Base-by-base conservation (phyloP, 2,888 invertebrate species). In the Drosophila ezoana region DNA sequence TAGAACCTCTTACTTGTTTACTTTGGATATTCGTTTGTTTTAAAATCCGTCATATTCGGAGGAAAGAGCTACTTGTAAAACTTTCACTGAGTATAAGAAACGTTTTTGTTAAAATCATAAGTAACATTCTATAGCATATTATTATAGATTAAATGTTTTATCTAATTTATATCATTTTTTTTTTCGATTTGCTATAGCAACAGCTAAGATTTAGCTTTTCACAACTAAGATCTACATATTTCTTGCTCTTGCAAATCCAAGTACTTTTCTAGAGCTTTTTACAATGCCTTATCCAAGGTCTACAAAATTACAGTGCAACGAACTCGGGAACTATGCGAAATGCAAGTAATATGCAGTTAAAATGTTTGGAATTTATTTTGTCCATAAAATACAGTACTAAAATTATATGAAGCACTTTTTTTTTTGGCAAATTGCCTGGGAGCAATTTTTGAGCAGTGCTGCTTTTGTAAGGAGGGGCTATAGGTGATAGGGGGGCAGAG, bases 241-340 rank as follows among this genome's bases (percentile, higher is more conserved):
- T 23, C 8, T 8, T 23, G 23, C 28, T 28, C 28, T 38, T 38
- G 16, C 3, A 40, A 38, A 38, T 23, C n/a, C n/a, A n/a, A n/a
- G 1, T 1, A 13, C n/a, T 28, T 28, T 28, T 28, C 28, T 8
- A 8, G 28, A 28, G 43, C n/a, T 28, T 18, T 35, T 49, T 20
- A 2, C 5, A 20, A 10, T 38, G 14, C 11, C 11, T 9, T n/a
- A n/a, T 38, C 48, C 76, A 71, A 61, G 63, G 61, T 45, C 38
- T 56, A 52, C 20, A 38, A 61, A 23, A 51, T 40, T n/a, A 23
- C 43, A 60, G 76, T 76, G 76, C 76, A 76, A 70, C 70, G 79
- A 76, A 79, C 76, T 76, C 63, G 45, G 16, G 52, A 58, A 74
- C 54, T 76, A 76, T 69, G 61, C 48, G 9, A 62, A 57, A 38